Base-by-base conservation (phyloP, 2,797 vertebrate species). In the Dendrocincla tyrannina region DNA sequence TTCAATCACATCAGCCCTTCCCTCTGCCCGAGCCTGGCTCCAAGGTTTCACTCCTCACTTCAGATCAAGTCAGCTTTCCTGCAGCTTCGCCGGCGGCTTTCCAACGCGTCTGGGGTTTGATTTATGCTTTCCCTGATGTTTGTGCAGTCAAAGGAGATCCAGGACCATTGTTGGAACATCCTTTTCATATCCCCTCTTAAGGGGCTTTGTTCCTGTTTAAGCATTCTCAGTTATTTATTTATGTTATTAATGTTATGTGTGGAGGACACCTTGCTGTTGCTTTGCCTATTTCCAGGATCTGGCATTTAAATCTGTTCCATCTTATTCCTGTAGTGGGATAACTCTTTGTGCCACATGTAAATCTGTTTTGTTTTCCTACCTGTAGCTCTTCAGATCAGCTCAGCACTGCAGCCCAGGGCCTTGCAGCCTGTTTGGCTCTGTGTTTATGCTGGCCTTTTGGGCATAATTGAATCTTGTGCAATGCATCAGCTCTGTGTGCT, bases 11-110 rank as follows among this genome's bases (percentile, higher is more conserved):
- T 95, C 91, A 92, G 89, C 49, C 63, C 72, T 23, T 14, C 1
- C 1, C 47, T 68, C 59, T 1, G 7, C 68, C 3, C 0, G 77
- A 93, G 82, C 91, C 81, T 89, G 84, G 78, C 92, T 89, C 86
- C 94, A 85, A 82, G 93, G 86, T 94, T 92, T 94, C 70, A 5
- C 70, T 91, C 91, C 93, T 94, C 88, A 37, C 88, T 87, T 85
- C 81, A 23, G 13, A 78, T 81, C 91, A 49, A 78, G 44, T 76
- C 87, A 47, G 86, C 84, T 88, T 95, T 91, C 77, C 85, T 68
- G 83, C 23, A 3, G 50, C 83, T 91, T 77, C 76, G 58, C 32
- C 3, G 5, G 58, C 8, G 4, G 58, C 84, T 80, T 79, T 39
- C 85, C 2, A 11, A 18, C 1, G 1, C 0, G 47, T 74, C 93